Evolutionary conservation across 2,888 invertebrate genomes (phyloP).

Genomic region (Caradrina clavipalpis): DNA sequence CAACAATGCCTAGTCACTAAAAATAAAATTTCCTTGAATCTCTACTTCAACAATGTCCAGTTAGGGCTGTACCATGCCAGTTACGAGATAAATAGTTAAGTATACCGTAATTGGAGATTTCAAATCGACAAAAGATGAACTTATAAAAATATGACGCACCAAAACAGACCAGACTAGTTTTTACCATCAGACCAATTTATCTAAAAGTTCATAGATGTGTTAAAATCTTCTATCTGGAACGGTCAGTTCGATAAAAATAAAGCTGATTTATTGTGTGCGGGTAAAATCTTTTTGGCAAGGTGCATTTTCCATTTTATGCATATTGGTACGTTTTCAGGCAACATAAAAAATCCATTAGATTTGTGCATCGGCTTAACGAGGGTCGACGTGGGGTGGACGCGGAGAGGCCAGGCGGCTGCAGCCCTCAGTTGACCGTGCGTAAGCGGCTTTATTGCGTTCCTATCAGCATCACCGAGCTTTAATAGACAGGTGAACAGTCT

Average conservation of each 20-base stretch:
- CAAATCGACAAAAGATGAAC: background rate
- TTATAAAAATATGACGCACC: slow-evolving; percentile 9
- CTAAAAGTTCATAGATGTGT: slow-evolving; percentile 39
- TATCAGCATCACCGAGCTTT: slow-evolving; percentile 60
- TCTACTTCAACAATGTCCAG: background rate
- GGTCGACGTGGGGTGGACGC: slow-evolving; percentile 60
- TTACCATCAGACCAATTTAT: slow-evolving; percentile 38
- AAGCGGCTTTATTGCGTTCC: slow-evolving; percentile 80
- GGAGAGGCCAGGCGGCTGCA: slow-evolving; percentile 51
- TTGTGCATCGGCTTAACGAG: slow-evolving; percentile 80
- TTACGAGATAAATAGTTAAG: background rate
- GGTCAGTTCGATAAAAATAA: slow-evolving; percentile 72
- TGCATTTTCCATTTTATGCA: slow-evolving; percentile 81
- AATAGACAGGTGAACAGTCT: slow-evolving; percentile 57
- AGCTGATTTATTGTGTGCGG: slow-evolving; percentile 70
- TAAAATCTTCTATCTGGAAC: slow-evolving; percentile 56
- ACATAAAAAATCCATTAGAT: slow-evolving; percentile 87
- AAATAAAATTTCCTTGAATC: background rate
- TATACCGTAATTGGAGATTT: background rate
- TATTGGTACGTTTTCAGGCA: slow-evolving; percentile 77
- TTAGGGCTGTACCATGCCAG: background rate
- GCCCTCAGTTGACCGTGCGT: slow-evolving; percentile 78
- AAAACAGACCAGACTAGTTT: slow-evolving; percentile 15
- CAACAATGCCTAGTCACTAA: slow-evolving; percentile 29
- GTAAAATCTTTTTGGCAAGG: slow-evolving; percentile 79